phyloP scores from a whole-genome alignment of 2,113 vertebrate genomes.

The Hymenochirus boettgeri region DNA sequence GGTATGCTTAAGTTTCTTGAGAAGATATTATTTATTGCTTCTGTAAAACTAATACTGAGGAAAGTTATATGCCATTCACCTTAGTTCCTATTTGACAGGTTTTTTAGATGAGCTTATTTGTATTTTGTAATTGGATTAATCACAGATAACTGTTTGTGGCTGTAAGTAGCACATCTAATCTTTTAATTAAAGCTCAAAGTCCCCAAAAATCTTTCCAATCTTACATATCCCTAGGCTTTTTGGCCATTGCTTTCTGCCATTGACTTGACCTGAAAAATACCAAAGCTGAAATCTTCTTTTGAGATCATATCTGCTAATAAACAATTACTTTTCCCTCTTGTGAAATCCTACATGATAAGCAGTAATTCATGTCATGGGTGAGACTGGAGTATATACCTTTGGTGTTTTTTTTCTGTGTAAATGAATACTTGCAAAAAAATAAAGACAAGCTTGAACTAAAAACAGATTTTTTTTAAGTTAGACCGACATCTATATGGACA shows the following conservation, averaged over 20 bases:
- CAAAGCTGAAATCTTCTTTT: slow-evolving; percentile 3
- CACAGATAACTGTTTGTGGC: slow-evolving; percentile 30
- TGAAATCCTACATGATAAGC: slow-evolving; percentile 5
- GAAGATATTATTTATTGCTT: no score
- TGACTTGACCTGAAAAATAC: slow-evolving; percentile 14
- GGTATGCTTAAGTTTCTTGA: no score
- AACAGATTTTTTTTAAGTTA: background rate
- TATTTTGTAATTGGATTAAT: slow-evolving; percentile 39
- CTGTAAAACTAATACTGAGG: background rate
- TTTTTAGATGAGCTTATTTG: slow-evolving; percentile 33
- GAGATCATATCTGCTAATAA: slow-evolving; percentile 24
- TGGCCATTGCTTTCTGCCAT: slow-evolving; percentile 30
- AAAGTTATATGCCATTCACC: slow-evolving; percentile 9
- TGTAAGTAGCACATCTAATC: slow-evolving; percentile 37
- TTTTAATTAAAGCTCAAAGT: slow-evolving; percentile 37
- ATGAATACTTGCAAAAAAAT: background rate
- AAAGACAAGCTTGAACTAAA: background rate
- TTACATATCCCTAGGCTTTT: slow-evolving; percentile 28
- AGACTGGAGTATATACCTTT: background rate
- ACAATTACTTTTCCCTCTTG: slow-evolving; percentile 21
- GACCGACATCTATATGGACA: no score
- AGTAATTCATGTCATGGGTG: background rate
- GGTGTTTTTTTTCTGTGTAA: background rate
- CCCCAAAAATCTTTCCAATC: slow-evolving; percentile 26
- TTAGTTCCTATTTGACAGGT: background rate